These are phyloP conservation scores for Anabacerthia variegaticeps DNA, from an alignment of 2,797 vertebrate species.

Conservation along the genomic window DNA sequence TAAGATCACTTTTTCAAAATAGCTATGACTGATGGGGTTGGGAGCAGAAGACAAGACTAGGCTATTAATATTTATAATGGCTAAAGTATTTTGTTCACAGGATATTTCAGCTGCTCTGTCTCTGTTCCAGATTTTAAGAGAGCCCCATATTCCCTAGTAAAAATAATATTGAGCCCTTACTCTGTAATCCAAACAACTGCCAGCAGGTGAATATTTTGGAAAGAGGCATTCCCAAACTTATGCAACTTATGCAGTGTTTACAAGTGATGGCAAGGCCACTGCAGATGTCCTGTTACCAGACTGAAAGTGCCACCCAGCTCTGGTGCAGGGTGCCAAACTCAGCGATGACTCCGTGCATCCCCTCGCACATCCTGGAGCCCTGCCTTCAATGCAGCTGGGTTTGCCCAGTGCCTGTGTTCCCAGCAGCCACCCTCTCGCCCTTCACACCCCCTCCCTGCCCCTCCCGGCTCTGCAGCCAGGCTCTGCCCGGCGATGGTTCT, in stretches of 20 bases:
- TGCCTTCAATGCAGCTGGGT: accelerated
- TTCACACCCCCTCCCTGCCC: background rate
- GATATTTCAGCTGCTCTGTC: background rate
- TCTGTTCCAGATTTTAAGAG: background rate
- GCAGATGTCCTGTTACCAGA: background rate
- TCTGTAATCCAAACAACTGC: background rate
- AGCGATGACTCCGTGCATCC: accelerated
- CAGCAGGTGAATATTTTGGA: background rate
- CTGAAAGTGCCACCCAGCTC: accelerated
- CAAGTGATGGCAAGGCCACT: background rate
- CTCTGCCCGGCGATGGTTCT: too few species aligned
- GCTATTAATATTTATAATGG: background rate
- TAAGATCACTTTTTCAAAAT: background rate
- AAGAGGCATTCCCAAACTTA: background rate
- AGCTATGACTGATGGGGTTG: background rate
- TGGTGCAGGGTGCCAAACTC: background rate
- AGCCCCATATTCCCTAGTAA: background rate
- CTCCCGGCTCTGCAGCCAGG: background rate
- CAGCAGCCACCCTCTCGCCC: too few species aligned
- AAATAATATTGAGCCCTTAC: background rate
- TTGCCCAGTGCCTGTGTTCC: accelerated
- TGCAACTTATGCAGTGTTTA: accelerated
- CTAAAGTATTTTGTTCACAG: background rate
- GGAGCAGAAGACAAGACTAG: background rate
- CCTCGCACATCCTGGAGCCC: too few species aligned